Conservation (phyloP, 2,113 vertebrate species). For the Grammomys surdaster region DNA sequence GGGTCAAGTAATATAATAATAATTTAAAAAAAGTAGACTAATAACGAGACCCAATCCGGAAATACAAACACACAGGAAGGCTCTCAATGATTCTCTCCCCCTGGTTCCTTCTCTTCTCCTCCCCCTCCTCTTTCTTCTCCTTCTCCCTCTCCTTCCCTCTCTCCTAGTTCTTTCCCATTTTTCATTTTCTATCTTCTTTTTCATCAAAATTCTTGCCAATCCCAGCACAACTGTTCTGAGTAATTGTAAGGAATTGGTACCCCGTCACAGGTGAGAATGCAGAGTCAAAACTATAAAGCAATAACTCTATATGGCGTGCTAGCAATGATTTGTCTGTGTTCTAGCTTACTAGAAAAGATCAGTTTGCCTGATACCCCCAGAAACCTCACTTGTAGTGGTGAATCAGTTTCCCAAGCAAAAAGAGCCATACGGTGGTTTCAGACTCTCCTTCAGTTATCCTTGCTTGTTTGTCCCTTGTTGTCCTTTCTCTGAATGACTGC, state of each 20-base stretch:
- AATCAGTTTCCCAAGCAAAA: not conserved
- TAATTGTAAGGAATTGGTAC: too few relatives aligned
- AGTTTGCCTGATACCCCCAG: too few relatives aligned
- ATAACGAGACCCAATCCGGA: too few relatives aligned
- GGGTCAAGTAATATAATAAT: not conserved
- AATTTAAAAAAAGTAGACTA: not conserved
- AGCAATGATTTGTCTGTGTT: not conserved
- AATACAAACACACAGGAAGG: rapidly evolving
- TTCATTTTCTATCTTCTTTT: not conserved
- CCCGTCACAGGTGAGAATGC: not conserved
- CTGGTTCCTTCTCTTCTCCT: not conserved
- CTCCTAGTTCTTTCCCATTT: not conserved
- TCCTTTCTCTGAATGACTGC: not conserved
- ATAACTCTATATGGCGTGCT: not conserved
- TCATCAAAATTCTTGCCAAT: not conserved
- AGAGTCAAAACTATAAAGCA: not conserved
- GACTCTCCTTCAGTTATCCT: not conserved
- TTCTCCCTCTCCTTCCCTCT: too few relatives aligned
- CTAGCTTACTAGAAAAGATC: not conserved
- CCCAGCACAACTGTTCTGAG: not conserved
- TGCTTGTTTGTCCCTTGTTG: rapidly evolving
- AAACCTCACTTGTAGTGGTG: not conserved
- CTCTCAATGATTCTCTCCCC: not conserved
- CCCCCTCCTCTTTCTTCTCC: too few relatives aligned
- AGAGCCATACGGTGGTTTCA: not conserved